Conservation (phyloP, 2,113 vertebrate genomes). For the Diphyllodes magnificus region DNA sequence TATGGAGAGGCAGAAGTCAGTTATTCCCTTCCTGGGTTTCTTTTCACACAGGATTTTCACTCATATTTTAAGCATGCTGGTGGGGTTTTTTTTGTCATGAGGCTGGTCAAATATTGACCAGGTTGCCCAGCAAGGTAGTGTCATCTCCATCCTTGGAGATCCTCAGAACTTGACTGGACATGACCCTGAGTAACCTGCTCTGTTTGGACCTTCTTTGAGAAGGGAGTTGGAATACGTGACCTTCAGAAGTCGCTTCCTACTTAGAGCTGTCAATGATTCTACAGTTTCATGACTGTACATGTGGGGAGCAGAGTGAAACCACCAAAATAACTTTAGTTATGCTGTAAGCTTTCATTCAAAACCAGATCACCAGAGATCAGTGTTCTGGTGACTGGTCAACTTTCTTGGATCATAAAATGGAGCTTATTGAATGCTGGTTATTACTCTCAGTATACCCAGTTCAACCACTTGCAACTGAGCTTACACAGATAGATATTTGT, state of each 20-base stretch:
- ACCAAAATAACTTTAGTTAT: neutral
- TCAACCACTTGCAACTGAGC: neutral
- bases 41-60: neutral
- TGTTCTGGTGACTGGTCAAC: neutral
- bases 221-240: neutral
- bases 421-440: neutral
- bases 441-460: neutral
- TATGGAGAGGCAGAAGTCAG: neutral
- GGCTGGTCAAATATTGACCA: neutral
- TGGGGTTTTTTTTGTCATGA: neutral
- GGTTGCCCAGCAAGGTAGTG: neutral
- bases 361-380: neutral
- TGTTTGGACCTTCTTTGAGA: neutral
- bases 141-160: neutral
- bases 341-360: neutral
- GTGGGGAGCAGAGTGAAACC: neutral
- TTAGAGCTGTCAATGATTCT: neutral
- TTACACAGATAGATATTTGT: neutral
- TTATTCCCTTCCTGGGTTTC: neutral
- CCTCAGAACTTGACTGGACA: neutral
- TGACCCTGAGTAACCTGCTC: neutral
- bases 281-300: neutral
- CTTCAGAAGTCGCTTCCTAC: neutral
- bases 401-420: neutral
- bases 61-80: neutral